Conservation (phyloP, 2,113 vertebrate species). For the Condylura cristata region DNA sequence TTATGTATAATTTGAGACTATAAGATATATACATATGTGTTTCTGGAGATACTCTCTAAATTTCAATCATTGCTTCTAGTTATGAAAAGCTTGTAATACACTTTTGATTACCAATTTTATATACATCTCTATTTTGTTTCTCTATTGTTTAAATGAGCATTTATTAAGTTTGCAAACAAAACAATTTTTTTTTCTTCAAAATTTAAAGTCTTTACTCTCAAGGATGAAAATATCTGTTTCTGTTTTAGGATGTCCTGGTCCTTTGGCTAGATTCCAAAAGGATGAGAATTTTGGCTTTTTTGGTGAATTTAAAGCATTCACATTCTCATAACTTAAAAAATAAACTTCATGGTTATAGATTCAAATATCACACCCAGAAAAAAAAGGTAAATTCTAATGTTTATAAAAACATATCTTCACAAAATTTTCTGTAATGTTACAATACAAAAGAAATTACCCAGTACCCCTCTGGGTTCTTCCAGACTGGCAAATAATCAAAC, state of each 20-base stretch:
- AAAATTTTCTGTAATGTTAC: background rate
- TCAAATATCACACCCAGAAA: background rate
- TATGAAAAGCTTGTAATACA: background rate
- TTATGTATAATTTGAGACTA: background rate
- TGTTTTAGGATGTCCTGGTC: background rate
- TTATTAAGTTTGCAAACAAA: conserved; percentile 21
- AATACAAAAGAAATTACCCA: too few relatives aligned
- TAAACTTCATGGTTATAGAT: background rate
- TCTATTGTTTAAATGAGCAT: background rate
- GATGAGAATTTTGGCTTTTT: background rate
- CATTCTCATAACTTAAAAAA: background rate
- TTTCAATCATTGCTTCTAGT: background rate
- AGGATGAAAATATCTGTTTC: background rate
- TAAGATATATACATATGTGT: background rate
- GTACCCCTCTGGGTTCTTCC: too few relatives aligned
- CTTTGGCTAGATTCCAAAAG: background rate
- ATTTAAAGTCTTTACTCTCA: background rate
- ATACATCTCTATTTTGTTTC: background rate
- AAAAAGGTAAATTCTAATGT: background rate
- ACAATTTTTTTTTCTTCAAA: background rate
- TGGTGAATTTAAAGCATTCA: background rate
- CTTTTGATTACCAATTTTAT: background rate
- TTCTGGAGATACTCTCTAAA: background rate
- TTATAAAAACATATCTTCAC: background rate
- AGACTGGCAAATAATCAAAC: too few relatives aligned